Conservation (phyloP, 1,140 invertebrate species). For the Akabosia matsudoensis region DNA sequence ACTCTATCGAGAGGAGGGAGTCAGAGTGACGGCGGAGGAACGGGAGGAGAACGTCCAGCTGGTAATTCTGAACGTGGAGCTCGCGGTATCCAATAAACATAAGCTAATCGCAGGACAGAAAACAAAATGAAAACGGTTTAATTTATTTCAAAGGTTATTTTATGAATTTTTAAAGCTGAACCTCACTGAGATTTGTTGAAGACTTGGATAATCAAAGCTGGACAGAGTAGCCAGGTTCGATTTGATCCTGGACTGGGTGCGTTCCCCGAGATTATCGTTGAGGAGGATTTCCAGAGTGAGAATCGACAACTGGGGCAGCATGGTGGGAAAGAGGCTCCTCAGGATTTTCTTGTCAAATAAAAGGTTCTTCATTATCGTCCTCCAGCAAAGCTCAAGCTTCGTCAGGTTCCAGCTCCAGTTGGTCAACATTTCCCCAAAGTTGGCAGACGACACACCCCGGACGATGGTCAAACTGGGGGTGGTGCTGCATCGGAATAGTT, state of each 20-base stretch:
- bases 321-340: not conserved
- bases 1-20: not conserved
- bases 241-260: not conserved
- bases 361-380: not conserved
- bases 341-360: not conserved
- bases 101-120: not conserved
- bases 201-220: not conserved
- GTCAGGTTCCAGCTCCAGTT: not conserved
- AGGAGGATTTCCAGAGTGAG: not conserved
- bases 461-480: not conserved
- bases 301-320: not conserved
- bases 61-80: not conserved
- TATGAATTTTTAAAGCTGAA: too few species aligned
- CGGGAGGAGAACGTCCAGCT: not conserved
- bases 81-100: not conserved
- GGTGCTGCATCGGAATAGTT: not conserved
- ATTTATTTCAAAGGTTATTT: not conserved
- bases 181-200: not conserved
- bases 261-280: not conserved
- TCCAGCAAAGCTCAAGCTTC: conserved; percentile 4
- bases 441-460: not conserved
- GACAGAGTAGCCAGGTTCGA: not conserved
- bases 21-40: not conserved
- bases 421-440: not conserved
- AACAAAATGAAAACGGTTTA: not conserved